Evolutionary conservation across 2,113 vertebrate genomes (phyloP), one percentile per base, ranked within the genome.

Genomic region (Cichladusa arquata): DNA sequence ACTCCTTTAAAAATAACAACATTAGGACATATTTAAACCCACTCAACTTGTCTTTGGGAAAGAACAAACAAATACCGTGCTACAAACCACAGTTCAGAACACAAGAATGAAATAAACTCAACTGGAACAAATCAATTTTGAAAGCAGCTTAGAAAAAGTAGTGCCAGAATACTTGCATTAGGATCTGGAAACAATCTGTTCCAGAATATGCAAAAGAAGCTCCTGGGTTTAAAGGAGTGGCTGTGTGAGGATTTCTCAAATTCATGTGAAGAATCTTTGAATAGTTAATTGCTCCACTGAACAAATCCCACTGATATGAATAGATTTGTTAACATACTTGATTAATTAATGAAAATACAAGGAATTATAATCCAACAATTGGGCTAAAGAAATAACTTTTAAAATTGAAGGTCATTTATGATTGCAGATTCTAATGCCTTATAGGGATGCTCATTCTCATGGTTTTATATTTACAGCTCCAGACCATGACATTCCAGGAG

Each of bases 181-280:
- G 42, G 61, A 67, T 91, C 93, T 97, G 97, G 96, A 96, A 97
- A 88, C 74, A 85, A 90, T 94, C 61, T 88, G 57, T 57, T 95
- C 93, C 64, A 62, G 77, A 93, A 89, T 33, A 45, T 61, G 48
- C 93, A 94, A 80, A 95, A 80, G 62, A 73, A 83, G 67, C 66
- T 95, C 60, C 61, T 67, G 76, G 50, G 70, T 90, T 94, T 92
- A 91, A 93, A 89, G 48, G 69, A 93, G 38, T 54, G 45, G 74
- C 25, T 90, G 83, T 80, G 47, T 57, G 71, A 94, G 51, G 51
- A 78, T 50, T 94, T 94, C 44, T 92, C 85, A 33, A 77, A 79
- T 44, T 82, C 74, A 71, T 60, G 66, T 86, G 83, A 50, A 87
- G 66, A 77, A 51, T 85, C 77, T 82, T 72, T 65, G 61, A 89